Conservation (phyloP, 2,797 vertebrate species). For the Sciaenops ocellatus region DNA sequence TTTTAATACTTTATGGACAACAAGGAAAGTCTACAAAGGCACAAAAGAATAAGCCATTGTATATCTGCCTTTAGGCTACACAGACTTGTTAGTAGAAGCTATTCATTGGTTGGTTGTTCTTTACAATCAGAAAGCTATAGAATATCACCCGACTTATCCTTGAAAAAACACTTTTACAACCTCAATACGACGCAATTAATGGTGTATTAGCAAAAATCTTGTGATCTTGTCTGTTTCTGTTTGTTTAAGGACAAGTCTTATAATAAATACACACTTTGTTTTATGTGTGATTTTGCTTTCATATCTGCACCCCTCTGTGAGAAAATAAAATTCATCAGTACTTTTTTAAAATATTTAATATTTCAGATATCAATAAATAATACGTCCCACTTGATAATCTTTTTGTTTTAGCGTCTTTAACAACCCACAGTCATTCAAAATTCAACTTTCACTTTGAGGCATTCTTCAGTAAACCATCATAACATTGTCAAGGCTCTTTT, state of each 20-base stretch:
- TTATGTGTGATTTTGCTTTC: conserved; percentile 18
- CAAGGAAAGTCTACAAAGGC: not conserved
- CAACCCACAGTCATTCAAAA: not conserved
- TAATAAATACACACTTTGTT: not conserved
- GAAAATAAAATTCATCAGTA: conserved; percentile 33
- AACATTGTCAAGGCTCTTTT: conserved; percentile 35
- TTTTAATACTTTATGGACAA: conserved; percentile 14
- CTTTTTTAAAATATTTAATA: conserved; percentile 27
- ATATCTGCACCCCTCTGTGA: conserved; percentile 12
- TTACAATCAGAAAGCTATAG: not conserved
- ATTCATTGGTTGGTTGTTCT: not conserved
- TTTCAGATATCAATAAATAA: conserved; percentile 40
- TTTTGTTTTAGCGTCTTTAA: conserved; percentile 36
- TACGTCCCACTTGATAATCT: conserved; percentile 29
- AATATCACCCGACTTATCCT: not conserved
- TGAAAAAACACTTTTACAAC: not conserved
- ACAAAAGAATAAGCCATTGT: not conserved
- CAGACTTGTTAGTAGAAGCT: not conserved
- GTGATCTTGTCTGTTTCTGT: not conserved
- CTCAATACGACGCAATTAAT: not conserved
- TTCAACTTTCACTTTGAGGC: conserved; percentile 40
- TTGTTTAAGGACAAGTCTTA: not conserved
- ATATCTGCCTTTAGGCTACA: not conserved
- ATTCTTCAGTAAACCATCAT: conserved; percentile 11
- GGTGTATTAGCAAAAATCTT: not conserved